Evolutionary conservation across 2,113 vertebrate genomes (phyloP), one percentile per base, ranked within the genome.

Genomic region (Hydrochoerus hydrochaeris): DNA sequence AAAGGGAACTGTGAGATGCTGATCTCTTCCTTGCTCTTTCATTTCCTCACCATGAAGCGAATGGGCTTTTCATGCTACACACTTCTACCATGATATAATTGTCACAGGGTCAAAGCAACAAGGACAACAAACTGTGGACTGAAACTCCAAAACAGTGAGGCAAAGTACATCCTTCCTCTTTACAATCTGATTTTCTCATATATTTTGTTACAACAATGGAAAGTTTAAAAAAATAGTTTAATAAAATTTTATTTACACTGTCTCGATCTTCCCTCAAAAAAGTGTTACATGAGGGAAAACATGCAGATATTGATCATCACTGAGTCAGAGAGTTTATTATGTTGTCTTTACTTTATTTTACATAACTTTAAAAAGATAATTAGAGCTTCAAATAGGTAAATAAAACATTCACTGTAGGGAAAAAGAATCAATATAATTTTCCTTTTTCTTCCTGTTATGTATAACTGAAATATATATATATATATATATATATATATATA

Each of bases 301-400:
- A 73, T 11, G 6, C 17, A 83, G 24, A 58, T 91, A 95, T 41
- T 89, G 60, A 92, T 52, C 28, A 85, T 44, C 44, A 12, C 24
- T 92, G 54, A 96, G 83, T 19, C 24, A 78, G n/a, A 11, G 38
- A 57, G 4, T 80, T 90, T 89, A 90, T 91, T 87, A 49, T 30
- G 5, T 41, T 93, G 54, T 90, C 32, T 89, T 24, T 10, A 10
- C 49, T 13, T 35, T 75, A 80, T 83, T 69, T 94, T 73, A 24
- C 10, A 41, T 49, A 75, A 90, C 8, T 58, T 67, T 60, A 84
- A 92, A 90, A 87, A 26, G 16, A 44, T 19, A 38, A 85, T 88
- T 63, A 63, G 28, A 82, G 26, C 41, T 80, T 93, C 19, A 49
- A 97, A 85, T 78, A 69, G 10, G 19, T 44, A 88, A 71, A 81